A percentile compares a stretch with the other conserved stretches of the same genome.
Evolutionary conservation across 2,888 invertebrate species (phyloP).

Genomic region (Taphrorychus bicolor): DNA sequence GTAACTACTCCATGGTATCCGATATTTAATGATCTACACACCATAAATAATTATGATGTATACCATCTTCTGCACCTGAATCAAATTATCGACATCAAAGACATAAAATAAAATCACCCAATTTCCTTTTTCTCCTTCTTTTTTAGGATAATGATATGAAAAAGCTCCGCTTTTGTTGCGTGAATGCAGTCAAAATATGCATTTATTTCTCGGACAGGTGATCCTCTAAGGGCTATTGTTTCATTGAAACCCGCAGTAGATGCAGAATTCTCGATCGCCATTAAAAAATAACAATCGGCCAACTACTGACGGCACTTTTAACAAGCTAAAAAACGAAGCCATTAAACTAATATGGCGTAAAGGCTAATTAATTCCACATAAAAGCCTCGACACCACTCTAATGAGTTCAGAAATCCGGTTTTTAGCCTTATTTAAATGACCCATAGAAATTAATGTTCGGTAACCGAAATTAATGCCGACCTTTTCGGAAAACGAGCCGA

Average conservation of each 20-base stretch:
- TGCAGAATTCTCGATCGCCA: background rate
- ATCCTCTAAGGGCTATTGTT: background rate
- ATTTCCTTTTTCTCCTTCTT: no score
- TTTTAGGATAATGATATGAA: no score
- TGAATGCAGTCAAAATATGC: no score
- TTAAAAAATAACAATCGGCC: conserved; percentile 3
- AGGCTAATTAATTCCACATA: conserved; percentile 49
- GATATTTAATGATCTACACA: no score
- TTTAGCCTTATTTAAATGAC: conserved; percentile 50
- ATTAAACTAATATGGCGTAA: conserved; percentile 43
- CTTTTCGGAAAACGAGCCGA: conserved; percentile 43
- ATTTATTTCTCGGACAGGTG: background rate
- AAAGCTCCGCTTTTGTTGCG: no score
- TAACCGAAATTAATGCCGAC: conserved; percentile 48
- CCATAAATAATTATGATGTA: no score
- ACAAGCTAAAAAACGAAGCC: conserved; percentile 26
- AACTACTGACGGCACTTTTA: conserved; percentile 13
- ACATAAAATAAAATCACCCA: no score
- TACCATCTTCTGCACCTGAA: no score
- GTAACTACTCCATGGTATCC: no score
- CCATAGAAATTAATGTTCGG: conserved; percentile 49
- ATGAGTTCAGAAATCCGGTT: conserved; percentile 51
- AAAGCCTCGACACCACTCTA: conserved; percentile 49
- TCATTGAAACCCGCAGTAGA: background rate
- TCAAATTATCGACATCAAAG: no score